These are phyloP conservation scores for Luidia sarsii DNA, from an alignment of 53 echinoderm and acorn worm genomes.

Conservation along the genomic window DNA sequence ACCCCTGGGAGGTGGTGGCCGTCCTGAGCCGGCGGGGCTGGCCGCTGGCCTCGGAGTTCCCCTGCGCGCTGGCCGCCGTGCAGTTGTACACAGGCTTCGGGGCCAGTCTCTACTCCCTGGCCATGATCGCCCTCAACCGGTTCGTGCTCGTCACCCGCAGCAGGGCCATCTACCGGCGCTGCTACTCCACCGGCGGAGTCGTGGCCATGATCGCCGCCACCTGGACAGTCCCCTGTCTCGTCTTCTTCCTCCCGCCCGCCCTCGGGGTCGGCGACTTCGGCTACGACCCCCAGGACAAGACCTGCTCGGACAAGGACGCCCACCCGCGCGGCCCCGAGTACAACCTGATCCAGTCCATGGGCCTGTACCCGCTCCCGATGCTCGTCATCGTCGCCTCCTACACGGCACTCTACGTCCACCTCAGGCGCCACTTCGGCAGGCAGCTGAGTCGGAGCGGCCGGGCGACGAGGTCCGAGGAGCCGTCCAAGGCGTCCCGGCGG, in stretches of 20 bases:
- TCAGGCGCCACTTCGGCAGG: constrained; percentile 49
- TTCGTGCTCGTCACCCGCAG: constrained; percentile 59
- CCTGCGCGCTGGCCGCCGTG: constrained; percentile 29
- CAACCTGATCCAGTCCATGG: constrained; percentile 41
- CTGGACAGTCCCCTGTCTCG: constrained; percentile 49
- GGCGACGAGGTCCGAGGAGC: no score
- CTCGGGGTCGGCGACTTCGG: constrained; percentile 31
- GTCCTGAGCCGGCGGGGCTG: constrained; percentile 50
- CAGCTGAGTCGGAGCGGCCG: neutral
- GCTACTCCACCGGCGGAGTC: constrained; percentile 55
- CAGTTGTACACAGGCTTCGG: constrained; percentile 58
- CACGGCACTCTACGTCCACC: constrained; percentile 54
- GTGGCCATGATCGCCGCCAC: constrained; percentile 52
- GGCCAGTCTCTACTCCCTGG: constrained; percentile 58
- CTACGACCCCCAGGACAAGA: constrained; percentile 32
- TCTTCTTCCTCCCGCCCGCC: constrained; percentile 37
- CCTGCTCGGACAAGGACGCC: constrained; percentile 46
- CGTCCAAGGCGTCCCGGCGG: no score
- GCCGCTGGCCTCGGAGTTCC: constrained; percentile 49
- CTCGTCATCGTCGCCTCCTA: constrained; percentile 58
- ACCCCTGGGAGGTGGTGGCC: constrained; percentile 55
- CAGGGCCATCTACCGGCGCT: constrained; percentile 34
- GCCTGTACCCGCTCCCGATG: constrained; percentile 45
- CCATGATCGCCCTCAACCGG: constrained; percentile 68
- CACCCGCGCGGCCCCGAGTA: constrained; percentile 28